Evolutionary conservation across 2,797 vertebrate species (phyloP), one percentile per base, ranked within the genome.

Genomic region (Neoniphon sammara): DNA sequence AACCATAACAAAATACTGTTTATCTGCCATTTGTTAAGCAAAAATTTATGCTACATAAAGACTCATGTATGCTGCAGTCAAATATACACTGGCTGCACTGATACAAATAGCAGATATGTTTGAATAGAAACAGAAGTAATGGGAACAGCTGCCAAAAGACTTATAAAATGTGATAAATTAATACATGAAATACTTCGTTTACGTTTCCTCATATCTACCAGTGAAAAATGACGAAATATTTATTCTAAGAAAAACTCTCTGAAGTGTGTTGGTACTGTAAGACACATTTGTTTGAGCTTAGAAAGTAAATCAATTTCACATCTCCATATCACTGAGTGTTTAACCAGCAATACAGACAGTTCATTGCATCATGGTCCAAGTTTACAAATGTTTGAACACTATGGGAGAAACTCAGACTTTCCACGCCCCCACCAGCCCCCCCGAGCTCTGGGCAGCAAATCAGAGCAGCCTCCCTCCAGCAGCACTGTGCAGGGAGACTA

Each of bases 291-390:
- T 66, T 64, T 60, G 21, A 69, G 14, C 9, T 63, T 25, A 57
- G 18, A 55, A 34, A n/a, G 58, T 64, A 66, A 60, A n/a, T 59
- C 1, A 52, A 56, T 21, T 5, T 1, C 17, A 34, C 0, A 0
- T 59, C 58, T 18, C 11, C 30, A 1, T 12, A 46, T 65, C 27
- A 49, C 0, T 5, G 1, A 47, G 3, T 30, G 7, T 64, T 56
- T 55, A 21, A 70, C 46, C 56, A 59, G 82, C 64, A 75, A 90
- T 66, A 42, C 25, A 75, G 57, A 36, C 17, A 49, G 65, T 58
- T 66, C 11, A 34, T 89, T 93, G 86, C 88, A 88, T 93, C 91
- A 93, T 81, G 74, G 70, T 72, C n/a, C 56, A 63, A 49, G 47
- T 72, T 70, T 52, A 73, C 17, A 55, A 53, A 55, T 27, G 75